Evolutionary conservation across 2,797 vertebrate species (phyloP).

Genomic region (Myoxocephalus aenaeus): DNA sequence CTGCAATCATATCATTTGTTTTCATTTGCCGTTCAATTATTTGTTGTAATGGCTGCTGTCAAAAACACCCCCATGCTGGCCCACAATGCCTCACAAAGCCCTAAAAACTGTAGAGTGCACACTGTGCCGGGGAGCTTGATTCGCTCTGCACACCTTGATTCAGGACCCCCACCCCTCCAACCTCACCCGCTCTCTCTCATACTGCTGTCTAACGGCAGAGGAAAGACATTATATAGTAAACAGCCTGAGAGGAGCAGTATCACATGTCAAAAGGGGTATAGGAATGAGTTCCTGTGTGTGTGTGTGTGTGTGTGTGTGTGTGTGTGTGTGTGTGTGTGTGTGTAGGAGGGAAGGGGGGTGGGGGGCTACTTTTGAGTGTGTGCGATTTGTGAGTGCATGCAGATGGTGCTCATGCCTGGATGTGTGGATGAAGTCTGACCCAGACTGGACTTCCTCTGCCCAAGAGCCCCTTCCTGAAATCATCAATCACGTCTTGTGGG

Average conservation of each 20-base stretch:
- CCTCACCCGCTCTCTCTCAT: neutral
- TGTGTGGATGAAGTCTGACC: slow-evolving; percentile 72
- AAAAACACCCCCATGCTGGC: slow-evolving; percentile 71
- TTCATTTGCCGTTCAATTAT: slow-evolving; percentile 87
- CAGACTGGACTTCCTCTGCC: slow-evolving; percentile 81
- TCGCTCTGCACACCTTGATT: slow-evolving; percentile 56
- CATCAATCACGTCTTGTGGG: slow-evolving; percentile 78
- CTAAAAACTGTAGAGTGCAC: slow-evolving; percentile 48
- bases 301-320: slow-evolving; percentile 25
- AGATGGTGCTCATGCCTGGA: slow-evolving; percentile 70
- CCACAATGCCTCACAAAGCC: slow-evolving; percentile 46
- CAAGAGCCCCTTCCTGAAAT: slow-evolving; percentile 79
- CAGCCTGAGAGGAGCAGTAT: slow-evolving; percentile 47
- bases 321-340: neutral
- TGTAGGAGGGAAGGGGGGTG: neutral
- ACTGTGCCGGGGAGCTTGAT: slow-evolving; percentile 25
- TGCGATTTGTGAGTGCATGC: slow-evolving; percentile 69
- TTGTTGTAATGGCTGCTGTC: slow-evolving; percentile 83
- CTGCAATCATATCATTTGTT: slow-evolving; percentile 85
- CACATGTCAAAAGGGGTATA: slow-evolving; percentile 44
- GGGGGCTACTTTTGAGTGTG: neutral
- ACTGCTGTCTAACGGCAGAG: slow-evolving; percentile 27
- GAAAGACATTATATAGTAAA: slow-evolving; percentile 62
- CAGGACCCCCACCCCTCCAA: neutral
- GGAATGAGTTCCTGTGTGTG: slow-evolving; percentile 43